phyloP scores from a whole-genome alignment of 64 coral and sea anemone species.

The Pachyseris speciosa region DNA sequence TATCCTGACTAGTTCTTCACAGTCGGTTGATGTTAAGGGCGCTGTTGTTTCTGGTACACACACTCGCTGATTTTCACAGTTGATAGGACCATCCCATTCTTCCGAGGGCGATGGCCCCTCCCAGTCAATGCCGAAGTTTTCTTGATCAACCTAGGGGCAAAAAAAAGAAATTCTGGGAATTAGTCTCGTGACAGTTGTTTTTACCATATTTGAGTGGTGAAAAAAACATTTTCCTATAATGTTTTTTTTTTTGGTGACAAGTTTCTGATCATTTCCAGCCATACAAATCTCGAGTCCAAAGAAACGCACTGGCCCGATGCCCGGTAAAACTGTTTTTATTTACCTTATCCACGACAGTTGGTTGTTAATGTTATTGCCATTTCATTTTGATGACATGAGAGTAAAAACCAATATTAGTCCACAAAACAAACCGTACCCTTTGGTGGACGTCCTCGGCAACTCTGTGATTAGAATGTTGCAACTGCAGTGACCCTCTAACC shows the following conservation, averaged over 20 bases:
- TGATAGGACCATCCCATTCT: background rate
- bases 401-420: background rate
- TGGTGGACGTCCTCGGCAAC: background rate
- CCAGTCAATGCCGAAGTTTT: slow-evolving; percentile 39
- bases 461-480: background rate
- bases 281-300: too few species aligned
- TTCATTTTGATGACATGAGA: too few species aligned
- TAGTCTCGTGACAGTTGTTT: too few species aligned
- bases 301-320: too few species aligned
- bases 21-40: background rate
- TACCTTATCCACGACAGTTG: background rate
- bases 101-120: slow-evolving; percentile 3
- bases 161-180: too few species aligned
- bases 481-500: background rate
- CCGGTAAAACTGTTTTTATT: background rate
- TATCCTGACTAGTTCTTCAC: background rate
- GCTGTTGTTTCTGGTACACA: slow-evolving; percentile 7
- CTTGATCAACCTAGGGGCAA: background rate
- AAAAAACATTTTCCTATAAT: background rate
- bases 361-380: too few species aligned
- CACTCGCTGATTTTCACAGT: slow-evolving; percentile 11
- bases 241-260: background rate
- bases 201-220: background rate
- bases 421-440: background rate
- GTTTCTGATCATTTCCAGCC: too few species aligned